Evolutionary conservation across 2,888 invertebrate species (phyloP).

Genomic region (Gymnosoma rotundatum): DNA sequence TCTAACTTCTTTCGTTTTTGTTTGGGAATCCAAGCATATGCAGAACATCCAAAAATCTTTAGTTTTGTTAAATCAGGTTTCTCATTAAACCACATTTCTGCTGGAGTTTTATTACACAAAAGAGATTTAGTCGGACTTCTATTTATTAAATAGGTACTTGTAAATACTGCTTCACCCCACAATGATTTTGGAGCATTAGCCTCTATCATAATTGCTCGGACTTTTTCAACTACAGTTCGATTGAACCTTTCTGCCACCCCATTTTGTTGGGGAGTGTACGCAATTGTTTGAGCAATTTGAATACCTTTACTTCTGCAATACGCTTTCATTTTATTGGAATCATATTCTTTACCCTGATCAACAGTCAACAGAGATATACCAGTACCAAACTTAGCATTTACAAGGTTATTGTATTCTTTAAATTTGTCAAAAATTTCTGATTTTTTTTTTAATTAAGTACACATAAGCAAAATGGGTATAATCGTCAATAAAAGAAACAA

Average conservation of each 20-base stretch:
- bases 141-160: conserved; percentile 34
- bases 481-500: conserved; percentile 77
- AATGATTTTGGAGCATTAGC: conserved; percentile 38
- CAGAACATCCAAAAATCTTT: conserved; percentile 69
- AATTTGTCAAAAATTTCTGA: conserved; percentile 49
- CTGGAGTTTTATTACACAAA: conserved; percentile 61
- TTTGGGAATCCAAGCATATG: conserved; percentile 68
- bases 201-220: conserved; percentile 50
- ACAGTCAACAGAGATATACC: conserved; percentile 51
- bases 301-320: conserved; percentile 74
- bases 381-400: conserved; percentile 21
- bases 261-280: conserved; percentile 62
- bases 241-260: conserved; percentile 44
- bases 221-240: conserved; percentile 26
- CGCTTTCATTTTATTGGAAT: too few relatives aligned
- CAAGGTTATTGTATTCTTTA: conserved; percentile 17
- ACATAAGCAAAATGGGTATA: conserved; percentile 62
- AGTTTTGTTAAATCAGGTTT: conserved; percentile 62
- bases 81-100: conserved; percentile 61
- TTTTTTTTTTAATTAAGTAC: conserved; percentile 58
- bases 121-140: conserved; percentile 44
- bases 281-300: conserved; percentile 53
- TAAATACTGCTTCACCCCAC: conserved; percentile 47
- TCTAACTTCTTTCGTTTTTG: conserved; percentile 70
- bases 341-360: too few relatives aligned